Evolutionary conservation across 2,888 invertebrate genomes (phyloP), one percentile per base, ranked within the genome.

Genomic region (Syrista parreyssii): DNA sequence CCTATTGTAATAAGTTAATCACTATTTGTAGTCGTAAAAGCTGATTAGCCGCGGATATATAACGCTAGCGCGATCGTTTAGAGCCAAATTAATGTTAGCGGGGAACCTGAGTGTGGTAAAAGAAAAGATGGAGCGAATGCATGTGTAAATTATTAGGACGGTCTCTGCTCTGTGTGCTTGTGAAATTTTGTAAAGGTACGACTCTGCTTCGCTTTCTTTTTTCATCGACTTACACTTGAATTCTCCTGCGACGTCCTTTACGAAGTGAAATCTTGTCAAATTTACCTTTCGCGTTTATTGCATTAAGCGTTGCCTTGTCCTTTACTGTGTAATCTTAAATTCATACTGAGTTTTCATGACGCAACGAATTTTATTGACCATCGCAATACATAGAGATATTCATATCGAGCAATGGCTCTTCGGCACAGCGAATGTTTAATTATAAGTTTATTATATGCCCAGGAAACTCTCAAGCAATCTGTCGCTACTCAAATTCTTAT

Each of bases 1-100:
- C 82, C 77, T 82, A 79, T 81, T 80, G 82, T 82, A 83, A 81
- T 82, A 74, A 79, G 40, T 23, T 1, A 23, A 55, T 55, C 40
- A 23, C 40, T 55, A 23, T 55, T 55, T 23, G 40, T 55, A 23
- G 40, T 23, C 9, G 40, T 55, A 15, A 15, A 55, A 55, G 40
- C 23, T 55, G 40, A 55, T 55, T 55, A 15, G 40, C 9, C 40
- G 40, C 40, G 23, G 23, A 55, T 55, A 55, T 23, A 55, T 23
- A 55, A 23, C 23, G 40, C 9, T 23, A 55, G 40, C 40, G 40
- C 40, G 40, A 55, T 23, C 40, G 40, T 55, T 55, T 55, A 55
- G 40, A 55, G 40, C 40, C 40, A 55, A 55, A 55, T 55, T 55
- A 55, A 23, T 36, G 15, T 55, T 23, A 55, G 40, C 40, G 23